Percentiles rank a stretch among this genome's conserved stretches.
These are phyloP conservation scores for Metopolophium dirhodum DNA, from an alignment of 1,140 invertebrate genomes.

Conservation along the genomic window DNA sequence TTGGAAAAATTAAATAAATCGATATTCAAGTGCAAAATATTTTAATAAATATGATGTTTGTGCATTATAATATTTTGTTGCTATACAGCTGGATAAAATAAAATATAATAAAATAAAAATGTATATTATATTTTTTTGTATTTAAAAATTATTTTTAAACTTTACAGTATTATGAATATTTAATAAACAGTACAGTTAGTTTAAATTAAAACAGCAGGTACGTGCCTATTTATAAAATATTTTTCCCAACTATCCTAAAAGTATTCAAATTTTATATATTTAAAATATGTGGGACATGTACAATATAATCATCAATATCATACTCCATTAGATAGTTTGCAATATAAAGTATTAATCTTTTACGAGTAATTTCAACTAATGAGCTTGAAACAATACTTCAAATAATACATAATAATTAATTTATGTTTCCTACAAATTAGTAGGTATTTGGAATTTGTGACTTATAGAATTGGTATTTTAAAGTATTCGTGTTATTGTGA, in stretches of 20 bases:
- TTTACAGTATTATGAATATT: no score
- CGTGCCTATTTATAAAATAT: background rate
- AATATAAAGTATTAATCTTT: no score
- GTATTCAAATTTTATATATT: no score
- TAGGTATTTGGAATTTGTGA: background rate
- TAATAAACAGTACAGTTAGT: no score
- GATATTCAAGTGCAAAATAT: no score
- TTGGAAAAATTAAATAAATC: no score
- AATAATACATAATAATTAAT: background rate
- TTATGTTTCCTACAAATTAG: background rate
- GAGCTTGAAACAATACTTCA: background rate
- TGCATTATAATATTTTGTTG: no score
- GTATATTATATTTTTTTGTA: background rate
- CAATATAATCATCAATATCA: background rate
- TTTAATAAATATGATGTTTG: no score
- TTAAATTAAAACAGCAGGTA: no score
- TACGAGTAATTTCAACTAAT: no score
- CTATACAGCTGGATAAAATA: background rate
- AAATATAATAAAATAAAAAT: no score
- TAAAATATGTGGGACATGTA: background rate
- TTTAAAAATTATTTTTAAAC: background rate
- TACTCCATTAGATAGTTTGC: background rate
- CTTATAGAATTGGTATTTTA: background rate
- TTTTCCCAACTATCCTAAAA: no score
- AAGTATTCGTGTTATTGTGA: background rate